Evolutionary conservation across 2,113 vertebrate genomes (phyloP).

Genomic region (Junco hyemalis): DNA sequence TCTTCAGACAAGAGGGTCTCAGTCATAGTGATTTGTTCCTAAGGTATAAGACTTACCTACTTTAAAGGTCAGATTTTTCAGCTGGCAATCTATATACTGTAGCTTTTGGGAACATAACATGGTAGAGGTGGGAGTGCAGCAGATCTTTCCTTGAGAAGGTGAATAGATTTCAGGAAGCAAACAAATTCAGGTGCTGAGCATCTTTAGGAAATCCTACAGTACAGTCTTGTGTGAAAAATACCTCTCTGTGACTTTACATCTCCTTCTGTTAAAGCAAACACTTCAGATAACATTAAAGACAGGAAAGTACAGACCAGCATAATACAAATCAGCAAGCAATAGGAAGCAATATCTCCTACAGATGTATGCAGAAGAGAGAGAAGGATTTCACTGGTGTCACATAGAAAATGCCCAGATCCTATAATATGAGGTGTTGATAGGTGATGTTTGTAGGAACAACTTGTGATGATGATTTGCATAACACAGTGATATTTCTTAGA

Average conservation of each 20-base stretch:
- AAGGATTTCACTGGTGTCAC: neutral
- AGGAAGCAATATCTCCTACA: neutral
- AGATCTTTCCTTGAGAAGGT: neutral
- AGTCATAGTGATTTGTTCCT: neutral
- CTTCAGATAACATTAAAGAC: neutral
- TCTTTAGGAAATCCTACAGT: neutral
- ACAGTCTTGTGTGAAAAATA: neutral
- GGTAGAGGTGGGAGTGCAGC: neutral
- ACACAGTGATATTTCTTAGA: neutral
- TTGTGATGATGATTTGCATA: neutral
- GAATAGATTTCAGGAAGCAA: neutral
- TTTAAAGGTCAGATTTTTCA: neutral
- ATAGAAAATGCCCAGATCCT: neutral
- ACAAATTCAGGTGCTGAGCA: neutral
- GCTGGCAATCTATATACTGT: neutral
- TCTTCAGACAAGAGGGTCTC: neutral
- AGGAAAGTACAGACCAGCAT: neutral
- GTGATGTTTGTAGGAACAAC: neutral
- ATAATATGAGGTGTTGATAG: neutral
- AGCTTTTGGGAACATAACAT: neutral
- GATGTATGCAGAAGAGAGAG: neutral
- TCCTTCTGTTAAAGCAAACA: neutral
- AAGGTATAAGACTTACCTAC: neutral
- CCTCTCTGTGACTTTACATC: neutral
- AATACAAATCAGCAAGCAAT: neutral